phyloP scores from a whole-genome alignment of 2,888 invertebrate genomes.

The Anticlea derivata region DNA sequence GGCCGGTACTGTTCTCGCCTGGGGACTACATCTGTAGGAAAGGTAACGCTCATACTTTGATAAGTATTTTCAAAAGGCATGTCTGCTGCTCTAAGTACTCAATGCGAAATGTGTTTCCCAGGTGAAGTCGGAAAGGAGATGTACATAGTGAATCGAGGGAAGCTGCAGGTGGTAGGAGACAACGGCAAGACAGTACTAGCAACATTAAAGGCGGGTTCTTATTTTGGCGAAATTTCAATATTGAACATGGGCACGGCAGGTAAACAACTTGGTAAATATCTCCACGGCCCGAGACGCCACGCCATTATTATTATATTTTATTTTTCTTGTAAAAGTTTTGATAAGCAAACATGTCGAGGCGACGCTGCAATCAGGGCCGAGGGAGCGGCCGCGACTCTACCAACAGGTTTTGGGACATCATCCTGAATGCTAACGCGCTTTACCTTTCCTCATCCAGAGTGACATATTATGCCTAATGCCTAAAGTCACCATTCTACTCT shows the following conservation, averaged over 20 bases:
- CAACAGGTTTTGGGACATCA: slow-evolving; percentile 82
- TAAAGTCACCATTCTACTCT: slow-evolving; percentile 7
- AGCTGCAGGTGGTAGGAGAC: slow-evolving; percentile 97
- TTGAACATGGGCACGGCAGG: slow-evolving; percentile 99
- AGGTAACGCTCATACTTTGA: slow-evolving; percentile 85
- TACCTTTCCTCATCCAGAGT: slow-evolving; percentile 19
- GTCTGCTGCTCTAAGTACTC: neutral
- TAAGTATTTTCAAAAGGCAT: neutral
- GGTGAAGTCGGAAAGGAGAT: slow-evolving; percentile 99
- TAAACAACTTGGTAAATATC: slow-evolving; percentile 98
- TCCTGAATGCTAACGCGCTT: slow-evolving; percentile 44
- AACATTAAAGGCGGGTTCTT: slow-evolving; percentile 98
- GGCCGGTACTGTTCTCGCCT: slow-evolving; percentile 98
- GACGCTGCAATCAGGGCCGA: slow-evolving; percentile 83
- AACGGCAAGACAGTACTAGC: slow-evolving; percentile 98
- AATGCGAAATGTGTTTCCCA: slow-evolving; percentile 67
- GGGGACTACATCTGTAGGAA: slow-evolving; percentile 99
- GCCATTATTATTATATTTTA: slow-evolving; percentile 78
- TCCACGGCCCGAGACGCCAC: slow-evolving; percentile 84
- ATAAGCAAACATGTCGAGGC: slow-evolving; percentile 80
- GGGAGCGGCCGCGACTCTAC: slow-evolving; percentile 77
- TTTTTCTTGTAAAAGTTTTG: slow-evolving; percentile 72
- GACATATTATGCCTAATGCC: neutral
- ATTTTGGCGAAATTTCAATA: slow-evolving; percentile 99
- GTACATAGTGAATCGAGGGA: slow-evolving; percentile 99